These are phyloP conservation scores for Scaptomyza montana DNA, from an alignment of 1,140 invertebrate species.

Conservation along the genomic window DNA sequence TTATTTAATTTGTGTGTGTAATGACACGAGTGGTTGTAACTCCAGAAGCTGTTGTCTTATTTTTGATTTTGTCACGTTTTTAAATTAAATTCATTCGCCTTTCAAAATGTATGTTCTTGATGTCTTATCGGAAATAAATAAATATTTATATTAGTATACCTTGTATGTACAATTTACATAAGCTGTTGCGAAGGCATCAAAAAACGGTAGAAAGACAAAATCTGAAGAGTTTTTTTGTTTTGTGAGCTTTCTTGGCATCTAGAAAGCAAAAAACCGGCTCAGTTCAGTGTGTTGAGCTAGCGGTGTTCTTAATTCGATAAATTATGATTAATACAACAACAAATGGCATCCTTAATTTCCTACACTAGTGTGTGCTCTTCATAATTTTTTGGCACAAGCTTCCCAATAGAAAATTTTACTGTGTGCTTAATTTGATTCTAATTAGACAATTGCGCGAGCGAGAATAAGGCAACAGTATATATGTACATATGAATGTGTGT, in stretches of 20 bases:
- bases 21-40: slow-evolving; percentile 41
- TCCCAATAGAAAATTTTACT: slow-evolving; percentile 19
- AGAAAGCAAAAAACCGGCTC: slow-evolving; percentile 52
- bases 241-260: slow-evolving; percentile 50
- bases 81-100: slow-evolving; percentile 60
- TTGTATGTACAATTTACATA: slow-evolving; percentile 56
- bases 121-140: slow-evolving; percentile 43
- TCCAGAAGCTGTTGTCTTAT: slow-evolving; percentile 5
- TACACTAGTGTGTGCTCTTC: slow-evolving; percentile 1
- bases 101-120: slow-evolving; percentile 41
- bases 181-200: slow-evolving; percentile 41
- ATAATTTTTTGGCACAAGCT: slow-evolving; percentile 41
- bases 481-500: slow-evolving; percentile 25
- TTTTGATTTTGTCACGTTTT: slow-evolving; percentile 20
- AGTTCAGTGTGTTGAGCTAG: slow-evolving; percentile 53
- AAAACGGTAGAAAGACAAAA: slow-evolving; percentile 49
- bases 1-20: slow-evolving; percentile 15
- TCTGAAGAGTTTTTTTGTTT: slow-evolving; percentile 43
- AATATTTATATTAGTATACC: slow-evolving; percentile 58
- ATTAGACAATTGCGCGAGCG: slow-evolving; percentile 67
- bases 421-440: slow-evolving; percentile 67
- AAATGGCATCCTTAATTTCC: slow-evolving; percentile 47
- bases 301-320: slow-evolving; percentile 77
- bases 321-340: slow-evolving; percentile 69
- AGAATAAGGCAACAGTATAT: slow-evolving; percentile 6